A percentile compares a stretch with the other conserved stretches of the same genome.
phyloP scores from a whole-genome alignment of 2,797 vertebrate species.

The Crocidura indochinensis region DNA sequence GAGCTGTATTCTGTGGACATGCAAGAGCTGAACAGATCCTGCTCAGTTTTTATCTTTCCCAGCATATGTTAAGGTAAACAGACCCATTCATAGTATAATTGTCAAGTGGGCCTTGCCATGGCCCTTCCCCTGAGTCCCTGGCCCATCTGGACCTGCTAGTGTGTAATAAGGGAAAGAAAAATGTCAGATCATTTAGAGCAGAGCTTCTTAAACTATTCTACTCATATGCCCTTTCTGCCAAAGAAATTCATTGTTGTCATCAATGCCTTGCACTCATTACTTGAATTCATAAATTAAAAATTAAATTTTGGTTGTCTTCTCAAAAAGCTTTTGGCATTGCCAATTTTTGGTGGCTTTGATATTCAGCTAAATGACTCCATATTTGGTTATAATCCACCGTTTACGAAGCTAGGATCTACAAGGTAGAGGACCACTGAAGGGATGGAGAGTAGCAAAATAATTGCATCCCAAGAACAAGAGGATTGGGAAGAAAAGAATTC shows the following conservation, averaged over 20 bases:
- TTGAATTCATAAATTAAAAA: too few species aligned
- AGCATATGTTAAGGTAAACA: slow-evolving; percentile 9
- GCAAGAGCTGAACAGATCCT: neutral
- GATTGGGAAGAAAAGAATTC: too few species aligned
- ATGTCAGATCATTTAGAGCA: neutral
- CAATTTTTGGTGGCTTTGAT: too few species aligned
- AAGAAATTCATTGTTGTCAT: too few species aligned
- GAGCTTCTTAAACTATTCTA: too few species aligned
- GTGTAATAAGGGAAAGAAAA: neutral
- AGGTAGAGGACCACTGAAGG: neutral
- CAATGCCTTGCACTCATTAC: too few species aligned
- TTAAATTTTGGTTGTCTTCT: too few species aligned
- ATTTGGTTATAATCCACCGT: too few species aligned
- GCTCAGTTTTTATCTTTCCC: slow-evolving; percentile 27
- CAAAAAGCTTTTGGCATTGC: too few species aligned
- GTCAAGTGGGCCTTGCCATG: neutral
- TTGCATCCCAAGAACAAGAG: neutral
- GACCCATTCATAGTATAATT: neutral
- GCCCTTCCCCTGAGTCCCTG: neutral
- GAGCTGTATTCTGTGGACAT: slow-evolving; percentile 39
- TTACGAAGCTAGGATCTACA: neutral
- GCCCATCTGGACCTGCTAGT: neutral
- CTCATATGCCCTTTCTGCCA: too few species aligned
- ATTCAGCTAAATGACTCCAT: too few species aligned
- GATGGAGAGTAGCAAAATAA: neutral